Base-by-base conservation (phyloP, 2,888 invertebrate genomes). In the Julus scanicus region DNA sequence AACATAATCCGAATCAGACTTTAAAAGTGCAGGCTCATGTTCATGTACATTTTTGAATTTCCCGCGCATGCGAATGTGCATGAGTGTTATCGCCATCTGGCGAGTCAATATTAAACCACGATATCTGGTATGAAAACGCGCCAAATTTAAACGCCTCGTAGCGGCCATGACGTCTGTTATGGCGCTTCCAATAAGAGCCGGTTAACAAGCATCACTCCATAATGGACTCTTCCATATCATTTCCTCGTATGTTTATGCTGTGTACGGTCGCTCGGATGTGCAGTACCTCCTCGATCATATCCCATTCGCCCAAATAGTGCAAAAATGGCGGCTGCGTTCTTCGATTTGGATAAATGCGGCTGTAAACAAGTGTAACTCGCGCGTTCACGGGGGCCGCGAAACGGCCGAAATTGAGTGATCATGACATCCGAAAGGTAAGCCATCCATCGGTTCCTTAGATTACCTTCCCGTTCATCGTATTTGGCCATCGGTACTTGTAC, bases 291-390 rank as follows among this genome's bases (percentile, higher is more conserved):
- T n/a, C 5, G 20, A 20, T 20, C 5, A n/a, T n/a, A 63, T 63
- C 63, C 6, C 63, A 63, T 63, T 63, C 63, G 63, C 63, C 63
- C n/a, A 63, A 63, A n/a, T 63, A 63, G 63, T 63, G 63, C 63
- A 63, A 63, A 63, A 63, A 63, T 63, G 63, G 63, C 63, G 63
- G 63, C 63, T 63, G 63, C 63, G 63, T 63, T 63, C 20, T 20
- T 63, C 63, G 63, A 63, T 63, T 20, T 63, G 63, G 63, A 63
- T 63, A 63, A 63, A 63, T 63, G 63, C 63, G 63, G 63, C 63
- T 20, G 63, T 63, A 8, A 63, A 20, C n/a, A n/a, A 63, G 63
- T 63, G 63, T 63, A 63, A 20, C n/a, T 20, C 63, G 63, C 63
- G 63, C 63, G 63, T 63, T 20, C 63, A n/a, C n/a, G 63, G 63